phyloP scores from a whole-genome alignment of 2,888 invertebrate species.

The Stenoptilia bipunctidactyla region DNA sequence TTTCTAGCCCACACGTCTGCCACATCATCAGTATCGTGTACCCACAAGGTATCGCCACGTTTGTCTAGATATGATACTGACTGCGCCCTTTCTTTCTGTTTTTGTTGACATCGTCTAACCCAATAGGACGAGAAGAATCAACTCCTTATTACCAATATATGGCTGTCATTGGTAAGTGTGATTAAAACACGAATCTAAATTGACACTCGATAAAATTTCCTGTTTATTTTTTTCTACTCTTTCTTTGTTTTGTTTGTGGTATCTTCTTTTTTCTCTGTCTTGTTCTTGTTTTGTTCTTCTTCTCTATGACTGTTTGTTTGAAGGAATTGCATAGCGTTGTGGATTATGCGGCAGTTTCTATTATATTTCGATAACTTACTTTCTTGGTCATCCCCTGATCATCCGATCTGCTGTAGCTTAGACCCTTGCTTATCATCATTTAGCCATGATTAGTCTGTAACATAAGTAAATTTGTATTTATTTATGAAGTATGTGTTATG shows the following conservation, averaged over 20 bases:
- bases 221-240: slow-evolving; percentile 39
- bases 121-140: slow-evolving; percentile 95
- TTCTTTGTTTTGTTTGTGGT: slow-evolving; percentile 22
- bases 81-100: slow-evolving; percentile 75
- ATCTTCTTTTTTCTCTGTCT: slow-evolving; percentile 30
- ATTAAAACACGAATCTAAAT: slow-evolving; percentile 66
- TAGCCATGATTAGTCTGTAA: too few relatives aligned
- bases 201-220: slow-evolving; percentile 63
- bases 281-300: slow-evolving; percentile 33
- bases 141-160: slow-evolving; percentile 94
- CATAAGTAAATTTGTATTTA: too few relatives aligned
- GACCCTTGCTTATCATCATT: slow-evolving; percentile 28
- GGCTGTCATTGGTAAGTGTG: slow-evolving; percentile 95
- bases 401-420: slow-evolving; percentile 43
- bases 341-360: slow-evolving; percentile 64
- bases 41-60: slow-evolving; percentile 46
- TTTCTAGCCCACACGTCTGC: slow-evolving; percentile 23
- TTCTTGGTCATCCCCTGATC: slow-evolving; percentile 32
- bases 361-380: slow-evolving; percentile 29
- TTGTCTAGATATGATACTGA: slow-evolving; percentile 64
- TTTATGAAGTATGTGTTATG: too few relatives aligned
- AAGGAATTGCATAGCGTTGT: slow-evolving; percentile 61
- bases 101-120: slow-evolving; percentile 78
- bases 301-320: slow-evolving; percentile 45
- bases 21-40: slow-evolving; percentile 41